Evolutionary conservation across 1,140 invertebrate genomes (phyloP).

Genomic region (Amyelois transitella): DNA sequence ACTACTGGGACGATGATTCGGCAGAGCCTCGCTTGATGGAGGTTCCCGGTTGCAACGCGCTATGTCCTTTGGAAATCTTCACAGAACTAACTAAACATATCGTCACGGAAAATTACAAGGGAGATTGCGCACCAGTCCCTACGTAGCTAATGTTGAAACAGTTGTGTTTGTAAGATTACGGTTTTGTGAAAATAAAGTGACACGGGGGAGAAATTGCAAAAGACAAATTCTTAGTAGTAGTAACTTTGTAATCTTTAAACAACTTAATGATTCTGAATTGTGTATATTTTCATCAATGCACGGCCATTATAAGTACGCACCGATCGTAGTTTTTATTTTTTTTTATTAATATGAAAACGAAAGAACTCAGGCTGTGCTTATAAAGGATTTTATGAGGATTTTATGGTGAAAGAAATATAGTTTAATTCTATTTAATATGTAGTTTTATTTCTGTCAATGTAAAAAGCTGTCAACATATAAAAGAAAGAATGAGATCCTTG

Average conservation of each 20-base stretch:
- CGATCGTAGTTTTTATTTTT: background rate
- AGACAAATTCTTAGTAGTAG: no score
- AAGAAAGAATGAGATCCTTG: no score
- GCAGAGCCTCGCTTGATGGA: constrained; percentile 64
- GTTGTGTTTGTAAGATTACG: no score
- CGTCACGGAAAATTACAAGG: constrained; percentile 55
- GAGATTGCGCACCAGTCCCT: constrained; percentile 53
- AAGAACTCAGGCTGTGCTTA: constrained; percentile 29
- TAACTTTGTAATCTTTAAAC: no score
- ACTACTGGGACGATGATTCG: constrained; percentile 68
- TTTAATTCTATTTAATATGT: background rate
- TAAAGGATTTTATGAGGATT: constrained; percentile 22
- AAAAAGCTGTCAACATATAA: no score
- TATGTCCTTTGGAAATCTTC: constrained; percentile 65
- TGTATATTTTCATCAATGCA: background rate
- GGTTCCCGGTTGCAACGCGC: constrained; percentile 58
- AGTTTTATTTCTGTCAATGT: background rate
- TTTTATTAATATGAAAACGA: background rate
- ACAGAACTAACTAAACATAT: constrained; percentile 58
- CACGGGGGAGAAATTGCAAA: no score
- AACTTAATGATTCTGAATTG: background rate
- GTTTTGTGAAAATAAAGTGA: no score
- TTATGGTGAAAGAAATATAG: constrained; percentile 18
- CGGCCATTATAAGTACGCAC: background rate
- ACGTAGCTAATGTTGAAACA: constrained; percentile 6